Percentiles rank a stretch among this genome's conserved stretches.
Evolutionary conservation across 2,797 vertebrate genomes (phyloP).

Genomic region (Notolepis coatsorum): DNA sequence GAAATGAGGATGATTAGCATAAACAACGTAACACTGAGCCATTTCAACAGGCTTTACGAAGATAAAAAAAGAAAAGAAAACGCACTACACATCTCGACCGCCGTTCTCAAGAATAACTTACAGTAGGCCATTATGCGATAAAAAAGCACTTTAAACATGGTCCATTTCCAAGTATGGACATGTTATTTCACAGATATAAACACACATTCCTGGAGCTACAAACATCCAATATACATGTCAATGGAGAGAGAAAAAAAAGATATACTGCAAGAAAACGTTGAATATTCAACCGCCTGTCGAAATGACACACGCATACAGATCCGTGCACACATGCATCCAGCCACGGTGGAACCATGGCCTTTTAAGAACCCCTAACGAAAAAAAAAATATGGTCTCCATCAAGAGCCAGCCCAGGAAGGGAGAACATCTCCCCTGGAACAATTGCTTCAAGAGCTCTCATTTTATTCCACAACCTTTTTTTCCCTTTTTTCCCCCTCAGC

Average conservation of each 20-base stretch:
- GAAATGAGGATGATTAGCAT: background rate
- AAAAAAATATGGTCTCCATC: slow-evolving; percentile 61
- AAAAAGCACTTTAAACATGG: slow-evolving; percentile 11
- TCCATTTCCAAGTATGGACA: background rate
- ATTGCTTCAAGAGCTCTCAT: slow-evolving; percentile 69
- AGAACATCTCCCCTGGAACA: slow-evolving; percentile 74
- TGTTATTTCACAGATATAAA: slow-evolving; percentile 11
- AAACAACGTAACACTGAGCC: background rate
- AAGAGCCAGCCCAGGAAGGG: slow-evolving; percentile 43
- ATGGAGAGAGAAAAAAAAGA: no score
- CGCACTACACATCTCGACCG: no score
- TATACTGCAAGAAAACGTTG: background rate
- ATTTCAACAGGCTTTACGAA: no score
- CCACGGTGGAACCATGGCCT: slow-evolving; percentile 38
- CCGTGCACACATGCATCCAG: slow-evolving; percentile 11
- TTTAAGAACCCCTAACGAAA: slow-evolving; percentile 36
- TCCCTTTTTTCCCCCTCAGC: slow-evolving; percentile 17
- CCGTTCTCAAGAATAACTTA: no score
- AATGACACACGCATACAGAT: slow-evolving; percentile 16
- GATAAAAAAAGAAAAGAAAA: background rate
- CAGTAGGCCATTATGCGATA: slow-evolving; percentile 3
- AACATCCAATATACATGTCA: background rate
- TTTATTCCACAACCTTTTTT: slow-evolving; percentile 54
- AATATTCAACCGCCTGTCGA: slow-evolving; percentile 6
- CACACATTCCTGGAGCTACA: slow-evolving; percentile 6